These are phyloP conservation scores for Chromis chromis DNA, from an alignment of 2,797 vertebrate genomes.

Conservation along the genomic window DNA sequence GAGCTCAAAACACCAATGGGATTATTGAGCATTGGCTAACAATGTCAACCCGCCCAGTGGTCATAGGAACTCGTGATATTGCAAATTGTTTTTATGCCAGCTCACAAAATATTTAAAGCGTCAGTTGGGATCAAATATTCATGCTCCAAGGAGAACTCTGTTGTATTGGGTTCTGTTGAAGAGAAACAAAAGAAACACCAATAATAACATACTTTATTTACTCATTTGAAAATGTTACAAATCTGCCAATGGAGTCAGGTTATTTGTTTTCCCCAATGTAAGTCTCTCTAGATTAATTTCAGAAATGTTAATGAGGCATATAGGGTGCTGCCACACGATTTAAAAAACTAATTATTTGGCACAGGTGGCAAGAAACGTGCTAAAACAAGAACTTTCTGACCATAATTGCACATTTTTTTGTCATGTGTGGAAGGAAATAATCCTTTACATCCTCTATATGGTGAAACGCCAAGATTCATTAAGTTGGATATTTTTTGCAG, in stretches of 20 bases:
- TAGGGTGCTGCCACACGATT: not conserved
- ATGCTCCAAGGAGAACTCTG: not conserved
- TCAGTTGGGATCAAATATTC: not conserved
- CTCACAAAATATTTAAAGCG: not conserved
- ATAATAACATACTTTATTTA: no score
- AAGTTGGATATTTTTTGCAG: constrained; percentile 54
- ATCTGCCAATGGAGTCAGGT: no score
- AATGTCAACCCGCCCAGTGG: no score
- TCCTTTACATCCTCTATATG: not conserved
- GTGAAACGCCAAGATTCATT: not conserved
- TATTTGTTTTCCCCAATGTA: no score
- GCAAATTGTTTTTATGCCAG: not conserved
- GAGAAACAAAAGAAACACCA: no score
- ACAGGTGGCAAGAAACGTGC: no score
- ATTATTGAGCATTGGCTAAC: no score
- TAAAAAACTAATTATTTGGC: not conserved
- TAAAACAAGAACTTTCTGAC: not conserved
- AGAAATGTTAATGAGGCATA: not conserved
- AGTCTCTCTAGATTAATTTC: no score
- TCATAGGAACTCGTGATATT: no score
- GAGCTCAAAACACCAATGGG: no score
- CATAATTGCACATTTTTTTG: not conserved
- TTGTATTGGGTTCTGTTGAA: no score
- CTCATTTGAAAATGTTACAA: no score
- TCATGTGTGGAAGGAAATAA: not conserved